Conservation (phyloP, 2,797 vertebrate genomes). For the Danio aesculapii region DNA sequence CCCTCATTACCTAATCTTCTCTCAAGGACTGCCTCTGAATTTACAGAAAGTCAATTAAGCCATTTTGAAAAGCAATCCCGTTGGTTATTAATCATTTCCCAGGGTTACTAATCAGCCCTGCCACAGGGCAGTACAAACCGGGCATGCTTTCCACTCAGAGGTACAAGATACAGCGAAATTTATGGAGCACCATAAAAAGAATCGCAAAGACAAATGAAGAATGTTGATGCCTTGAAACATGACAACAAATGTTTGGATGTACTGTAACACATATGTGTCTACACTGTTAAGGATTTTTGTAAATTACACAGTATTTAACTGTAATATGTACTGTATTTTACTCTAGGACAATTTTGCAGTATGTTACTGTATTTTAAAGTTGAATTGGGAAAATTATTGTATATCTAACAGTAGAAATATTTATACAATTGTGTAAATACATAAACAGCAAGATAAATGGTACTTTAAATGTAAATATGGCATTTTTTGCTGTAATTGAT, state of each 20-base stretch:
- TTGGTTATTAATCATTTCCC: constrained; percentile 80
- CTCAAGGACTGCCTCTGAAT: constrained; percentile 78
- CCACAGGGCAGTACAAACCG: constrained; percentile 55
- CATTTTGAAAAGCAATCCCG: constrained; percentile 77
- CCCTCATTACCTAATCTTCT: constrained; percentile 79
- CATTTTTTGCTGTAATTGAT: no score
- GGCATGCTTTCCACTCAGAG: constrained; percentile 52
- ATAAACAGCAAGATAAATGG: no score
- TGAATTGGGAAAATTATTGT: no score
- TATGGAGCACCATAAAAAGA: constrained; percentile 64
- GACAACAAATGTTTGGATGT: constrained; percentile 67
- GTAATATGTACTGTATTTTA: no score
- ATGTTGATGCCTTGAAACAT: constrained; percentile 57
- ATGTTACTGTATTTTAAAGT: no score
- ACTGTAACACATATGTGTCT: no score
- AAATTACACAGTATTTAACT: no score
- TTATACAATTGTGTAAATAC: no score
- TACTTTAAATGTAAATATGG: no score
- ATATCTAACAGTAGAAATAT: no score
- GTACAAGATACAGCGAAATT: constrained; percentile 70
- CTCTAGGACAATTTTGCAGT: no score
- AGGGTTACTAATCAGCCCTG: constrained; percentile 74
- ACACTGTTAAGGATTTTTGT: no score
- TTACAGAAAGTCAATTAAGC: constrained; percentile 82
- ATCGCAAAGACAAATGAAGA: constrained; percentile 68